These are phyloP conservation scores for Calliphora vomitoria DNA, from an alignment of 2,888 invertebrate species.

Conservation along the genomic window DNA sequence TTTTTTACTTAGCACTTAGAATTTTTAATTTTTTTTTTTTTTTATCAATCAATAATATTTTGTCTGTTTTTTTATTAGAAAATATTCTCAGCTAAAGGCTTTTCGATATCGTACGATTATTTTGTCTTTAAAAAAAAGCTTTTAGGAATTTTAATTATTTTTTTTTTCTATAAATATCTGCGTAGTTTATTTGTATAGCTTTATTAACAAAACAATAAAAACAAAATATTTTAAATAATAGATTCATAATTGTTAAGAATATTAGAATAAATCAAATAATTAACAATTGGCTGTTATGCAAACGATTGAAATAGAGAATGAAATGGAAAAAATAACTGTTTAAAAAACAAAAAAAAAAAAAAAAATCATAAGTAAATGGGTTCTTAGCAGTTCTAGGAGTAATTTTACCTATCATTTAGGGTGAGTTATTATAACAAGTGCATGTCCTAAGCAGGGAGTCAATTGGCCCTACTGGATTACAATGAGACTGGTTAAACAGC, in stretches of 20 bases:
- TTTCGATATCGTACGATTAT: background rate
- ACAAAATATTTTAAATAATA: background rate
- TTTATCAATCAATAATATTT: conserved; percentile 6
- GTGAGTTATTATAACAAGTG: too few species aligned
- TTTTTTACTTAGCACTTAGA: background rate
- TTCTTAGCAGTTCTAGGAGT: too few species aligned
- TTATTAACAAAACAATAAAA: background rate
- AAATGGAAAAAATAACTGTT: too few species aligned
- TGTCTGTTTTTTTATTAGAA: conserved; percentile 7
- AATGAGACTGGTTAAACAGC: too few species aligned
- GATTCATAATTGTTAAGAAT: background rate
- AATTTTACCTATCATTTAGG: too few species aligned
- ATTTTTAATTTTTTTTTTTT: conserved; percentile 19
- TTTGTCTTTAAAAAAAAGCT: conserved; percentile 9
- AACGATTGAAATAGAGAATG: background rate
- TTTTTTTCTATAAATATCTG: conserved; percentile 24
- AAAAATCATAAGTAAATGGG: too few species aligned
- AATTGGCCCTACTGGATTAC: too few species aligned
- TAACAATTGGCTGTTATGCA: conserved; percentile 10
- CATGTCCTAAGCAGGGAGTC: too few species aligned
- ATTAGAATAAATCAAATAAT: conserved; percentile 6
- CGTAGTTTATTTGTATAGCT: background rate
- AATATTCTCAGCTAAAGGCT: background rate
- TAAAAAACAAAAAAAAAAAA: too few species aligned
- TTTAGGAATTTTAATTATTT: conserved; percentile 34